Base-by-base conservation (phyloP, 2,888 invertebrate genomes). In the Trachelus troglodyta region DNA sequence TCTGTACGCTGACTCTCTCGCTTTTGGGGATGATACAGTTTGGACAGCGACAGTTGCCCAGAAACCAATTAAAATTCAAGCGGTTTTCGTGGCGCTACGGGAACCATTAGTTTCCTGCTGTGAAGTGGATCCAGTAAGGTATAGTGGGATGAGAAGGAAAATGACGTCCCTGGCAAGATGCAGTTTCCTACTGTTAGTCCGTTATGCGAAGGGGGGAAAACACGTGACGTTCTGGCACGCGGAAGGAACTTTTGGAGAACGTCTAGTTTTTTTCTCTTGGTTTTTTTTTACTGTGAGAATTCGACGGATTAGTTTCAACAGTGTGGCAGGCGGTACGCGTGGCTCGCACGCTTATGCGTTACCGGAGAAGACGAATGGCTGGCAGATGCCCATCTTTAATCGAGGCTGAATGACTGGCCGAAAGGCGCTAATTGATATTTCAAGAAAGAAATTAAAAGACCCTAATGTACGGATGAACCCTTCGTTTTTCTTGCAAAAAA, bases 1-100 rank as follows among this genome's bases (percentile, higher is more conserved):
- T 9, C 56, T 2, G 56, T 0, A 23, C 40, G 15, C 12, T 12
- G 37, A 12, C 37, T 37, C 37, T 12, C 12, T 12, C 40, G 40
- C 56, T 23, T 56, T 56, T 56, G 23, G 23, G 81, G 85, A 86
- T 82, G 83, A 81, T 84, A 84, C 85, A 86, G 85, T 85, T 86
- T 85, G 78, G 79, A 75, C 76, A 78, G 82, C 85, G 85, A 82
- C 87, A 85, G 87, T 84, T 87, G 87, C 80, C 37, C 74, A 80
- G 81, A 80, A 79, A 80, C 87, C 87, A 86, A 87, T 86, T 86
- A 86, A 87, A 86, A 77, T 35, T 34, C 34, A 12, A 74, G 34
- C 35, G 34, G 71, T 74, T 74, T 56, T 37, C 35, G 11, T 34
- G 74, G 74, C 74, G 74, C 76, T 79, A 78, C 80, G 79, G 74